Evolutionary conservation across 2,113 vertebrate genomes (phyloP).

Genomic region (Sapayoa aenigma): DNA sequence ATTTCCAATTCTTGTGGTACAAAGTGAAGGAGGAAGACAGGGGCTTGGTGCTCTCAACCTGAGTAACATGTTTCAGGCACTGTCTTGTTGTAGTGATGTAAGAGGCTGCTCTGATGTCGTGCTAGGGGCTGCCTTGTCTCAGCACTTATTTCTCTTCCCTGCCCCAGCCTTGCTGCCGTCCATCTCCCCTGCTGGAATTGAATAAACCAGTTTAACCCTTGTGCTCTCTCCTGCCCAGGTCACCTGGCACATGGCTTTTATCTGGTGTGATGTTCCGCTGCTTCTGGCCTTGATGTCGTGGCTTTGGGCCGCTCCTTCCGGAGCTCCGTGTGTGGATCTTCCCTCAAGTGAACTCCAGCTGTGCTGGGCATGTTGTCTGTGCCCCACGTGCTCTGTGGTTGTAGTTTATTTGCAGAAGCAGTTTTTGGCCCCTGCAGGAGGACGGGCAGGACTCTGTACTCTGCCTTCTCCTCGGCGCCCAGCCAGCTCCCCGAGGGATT

Average conservation of each 20-base stretch:
- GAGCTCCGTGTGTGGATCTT: background rate
- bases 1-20: background rate
- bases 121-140: background rate
- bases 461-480: background rate
- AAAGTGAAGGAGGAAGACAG: background rate
- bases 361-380: background rate
- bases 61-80: background rate
- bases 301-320: background rate
- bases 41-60: background rate
- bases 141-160: background rate
- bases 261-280: background rate
- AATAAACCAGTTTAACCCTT: background rate
- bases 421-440: background rate
- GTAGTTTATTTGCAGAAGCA: background rate
- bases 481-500: background rate
- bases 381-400: background rate
- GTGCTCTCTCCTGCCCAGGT: background rate
- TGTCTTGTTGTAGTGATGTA: fast-evolving
- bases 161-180: background rate
- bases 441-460: background rate
- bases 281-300: background rate
- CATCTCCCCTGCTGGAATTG: background rate
- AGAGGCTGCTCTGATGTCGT: background rate
- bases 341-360: background rate
- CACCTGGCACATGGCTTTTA: background rate